Conservation (phyloP, 1,140 invertebrate species). For the Brachionus plicatilis region DNA sequence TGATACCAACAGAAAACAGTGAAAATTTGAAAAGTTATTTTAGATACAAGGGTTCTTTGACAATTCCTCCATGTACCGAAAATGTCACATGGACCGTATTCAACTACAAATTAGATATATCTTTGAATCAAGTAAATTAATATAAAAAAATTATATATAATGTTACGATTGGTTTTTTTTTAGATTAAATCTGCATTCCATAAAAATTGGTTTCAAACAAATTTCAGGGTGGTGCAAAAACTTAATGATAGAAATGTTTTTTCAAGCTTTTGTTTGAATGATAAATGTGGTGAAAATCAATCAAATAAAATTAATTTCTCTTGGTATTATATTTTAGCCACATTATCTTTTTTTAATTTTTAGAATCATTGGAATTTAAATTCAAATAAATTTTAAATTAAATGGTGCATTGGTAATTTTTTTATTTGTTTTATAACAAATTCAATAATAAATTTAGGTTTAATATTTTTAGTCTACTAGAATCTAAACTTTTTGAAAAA, state of each 20-base stretch:
- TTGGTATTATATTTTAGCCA: no score
- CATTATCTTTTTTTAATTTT: background rate
- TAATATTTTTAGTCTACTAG: no score
- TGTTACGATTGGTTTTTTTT: background rate
- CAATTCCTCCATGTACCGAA: conserved; percentile 81
- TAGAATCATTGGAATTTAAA: background rate
- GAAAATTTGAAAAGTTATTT: conserved; percentile 52
- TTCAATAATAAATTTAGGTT: no score
- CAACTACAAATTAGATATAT: background rate
- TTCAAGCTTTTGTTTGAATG: background rate
- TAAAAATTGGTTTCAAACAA: background rate
- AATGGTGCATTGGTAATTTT: background rate
- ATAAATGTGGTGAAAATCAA: background rate
- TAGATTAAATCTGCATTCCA: background rate
- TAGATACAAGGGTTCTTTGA: conserved; percentile 75
- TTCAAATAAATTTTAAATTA: background rate
- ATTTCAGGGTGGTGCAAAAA: background rate
- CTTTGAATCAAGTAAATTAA: background rate
- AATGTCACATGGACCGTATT: conserved; percentile 81
- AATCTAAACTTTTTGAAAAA: no score
- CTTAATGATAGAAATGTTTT: background rate
- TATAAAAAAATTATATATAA: background rate
- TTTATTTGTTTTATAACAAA: background rate
- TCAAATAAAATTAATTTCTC: background rate
- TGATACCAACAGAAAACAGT: background rate